Evolutionary conservation across 2,797 vertebrate genomes (phyloP), one percentile per base, ranked within the genome.

Genomic region (Spea hammondii): DNA sequence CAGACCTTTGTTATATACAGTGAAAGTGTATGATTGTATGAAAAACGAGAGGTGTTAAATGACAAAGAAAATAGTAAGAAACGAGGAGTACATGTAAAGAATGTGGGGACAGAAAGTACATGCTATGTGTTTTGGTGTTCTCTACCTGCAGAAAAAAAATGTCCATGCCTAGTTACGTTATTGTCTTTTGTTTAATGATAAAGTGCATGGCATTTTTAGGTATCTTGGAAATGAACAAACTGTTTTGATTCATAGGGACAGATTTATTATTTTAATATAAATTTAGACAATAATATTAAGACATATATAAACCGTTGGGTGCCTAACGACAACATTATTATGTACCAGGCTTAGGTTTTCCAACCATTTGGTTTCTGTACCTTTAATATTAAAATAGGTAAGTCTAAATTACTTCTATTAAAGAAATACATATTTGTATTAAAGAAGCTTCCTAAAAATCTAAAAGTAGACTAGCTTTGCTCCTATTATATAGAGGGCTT

Each of bases 231-330:
- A 5, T 57, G n/a, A 13, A 57, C 11, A 57, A 10, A 65, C 1
- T 5, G 64, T 4, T 8, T 65, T 11, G 17, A 53, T 5, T 17
- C 12, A 46, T 47, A 67, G 68, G 60, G 14, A 60, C 1, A 72
- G 67, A 65, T 50, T 79, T 50, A 51, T 73, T 67, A 12, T 73
- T 73, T 66, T 78, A 14, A 59, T 17, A 11, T 5, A 17, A 65
- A 9, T 14, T 17, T 54, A 51, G 57, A 4, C 54, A 32, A 13
- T 60, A 10, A 13, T 62, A 17, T 12, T n/a, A 10, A 45, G 7
- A 7, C 54, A 17, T 5, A 62, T 62, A 9, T 32, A 1, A 62
- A 4, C 1, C n/a, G 55, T 57, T 13, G 5, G n/a, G 9, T 59
- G 5, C 5, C 55, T 14, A 5, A 13, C 10, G 8, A 13, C 11